Percentiles rank a stretch among this genome's conserved stretches.
Evolutionary conservation across 2,797 vertebrate genomes (phyloP).

Genomic region (Enteromius thamalakanensis): DNA sequence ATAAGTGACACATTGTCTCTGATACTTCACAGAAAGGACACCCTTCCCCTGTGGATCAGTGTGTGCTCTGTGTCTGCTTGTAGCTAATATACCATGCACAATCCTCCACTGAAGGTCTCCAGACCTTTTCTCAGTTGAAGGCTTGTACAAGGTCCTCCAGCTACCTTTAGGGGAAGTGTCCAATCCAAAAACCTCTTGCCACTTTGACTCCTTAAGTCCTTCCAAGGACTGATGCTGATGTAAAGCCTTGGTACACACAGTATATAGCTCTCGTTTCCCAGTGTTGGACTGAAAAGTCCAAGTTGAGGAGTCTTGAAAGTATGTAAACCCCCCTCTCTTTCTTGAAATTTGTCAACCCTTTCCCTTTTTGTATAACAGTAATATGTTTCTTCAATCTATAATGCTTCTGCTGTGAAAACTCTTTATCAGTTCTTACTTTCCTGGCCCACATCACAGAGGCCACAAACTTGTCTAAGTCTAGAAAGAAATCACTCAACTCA

Average conservation of each 20-base stretch:
- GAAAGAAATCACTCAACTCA: background rate
- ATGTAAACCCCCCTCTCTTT: background rate
- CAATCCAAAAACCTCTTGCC: background rate
- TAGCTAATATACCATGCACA: background rate
- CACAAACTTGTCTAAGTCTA: background rate
- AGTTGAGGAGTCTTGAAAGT: background rate
- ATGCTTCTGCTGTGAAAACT: conserved; percentile 10
- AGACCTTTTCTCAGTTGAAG: background rate
- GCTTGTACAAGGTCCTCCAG: background rate
- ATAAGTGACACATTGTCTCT: background rate
- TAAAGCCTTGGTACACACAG: background rate
- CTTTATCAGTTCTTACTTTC: background rate
- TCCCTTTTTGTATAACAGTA: background rate
- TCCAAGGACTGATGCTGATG: background rate
- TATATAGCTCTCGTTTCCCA: background rate
- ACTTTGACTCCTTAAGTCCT: background rate
- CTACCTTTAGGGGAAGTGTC: background rate
- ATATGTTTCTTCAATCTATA: background rate
- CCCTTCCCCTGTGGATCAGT: background rate
- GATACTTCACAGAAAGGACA: background rate
- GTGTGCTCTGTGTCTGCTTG: background rate
- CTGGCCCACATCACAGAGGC: background rate
- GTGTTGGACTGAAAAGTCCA: background rate
- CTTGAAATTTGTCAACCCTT: background rate
- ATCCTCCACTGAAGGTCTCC: background rate